Evolutionary conservation across 2,113 vertebrate species (phyloP), one percentile per base, ranked within the genome.

Genomic region (Murina feae): DNA sequence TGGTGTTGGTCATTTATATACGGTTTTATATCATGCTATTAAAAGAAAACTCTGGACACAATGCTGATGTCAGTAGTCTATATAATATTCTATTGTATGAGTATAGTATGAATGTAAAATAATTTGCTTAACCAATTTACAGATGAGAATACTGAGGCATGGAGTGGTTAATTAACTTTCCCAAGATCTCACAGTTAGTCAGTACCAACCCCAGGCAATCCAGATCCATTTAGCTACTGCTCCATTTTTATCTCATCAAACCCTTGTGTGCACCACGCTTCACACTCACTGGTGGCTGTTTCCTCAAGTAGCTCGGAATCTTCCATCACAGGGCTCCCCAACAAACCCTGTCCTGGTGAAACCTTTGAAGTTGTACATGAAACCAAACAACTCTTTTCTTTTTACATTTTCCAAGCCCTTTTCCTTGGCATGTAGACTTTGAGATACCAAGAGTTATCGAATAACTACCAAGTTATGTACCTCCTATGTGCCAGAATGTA

Each of bases 331-430:
- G 18, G 30, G 21, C 32, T 75, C 18, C 37, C 47, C 68, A 25
- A 74, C 3, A 1, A 92, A 63, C 78, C 49, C 55, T 39, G 21
- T 91, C 49, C n/a, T 8, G 37, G 78, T 68, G 55, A 95, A 96
- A 66, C 8, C 86, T 96, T 91, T 94, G 75, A 86, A 96, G 89
- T 66, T 68, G 32, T n/a, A 28, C 20, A 49, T 71, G 90, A 91
- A 93, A 86, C 37, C 71, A 85, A 79, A 44, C 23, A 58, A 17
- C 8, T 32, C 51, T 35, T 71, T 44, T 25, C 11, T 58, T 90
- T 85, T 86, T 55, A 75, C 90, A 74, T 94, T 86, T 63, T 82
- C 28, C 39, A 51, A 82, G 42, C 28, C 16, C 72, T 90, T 72
- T 86, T 92, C 82, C 81, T 90, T 90, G 85, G 37, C 96, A 69